Percentiles rank a stretch among this genome's conserved stretches.
Conservation (phyloP, 2,797 vertebrate genomes). For the Sylvilagus floridanus region DNA sequence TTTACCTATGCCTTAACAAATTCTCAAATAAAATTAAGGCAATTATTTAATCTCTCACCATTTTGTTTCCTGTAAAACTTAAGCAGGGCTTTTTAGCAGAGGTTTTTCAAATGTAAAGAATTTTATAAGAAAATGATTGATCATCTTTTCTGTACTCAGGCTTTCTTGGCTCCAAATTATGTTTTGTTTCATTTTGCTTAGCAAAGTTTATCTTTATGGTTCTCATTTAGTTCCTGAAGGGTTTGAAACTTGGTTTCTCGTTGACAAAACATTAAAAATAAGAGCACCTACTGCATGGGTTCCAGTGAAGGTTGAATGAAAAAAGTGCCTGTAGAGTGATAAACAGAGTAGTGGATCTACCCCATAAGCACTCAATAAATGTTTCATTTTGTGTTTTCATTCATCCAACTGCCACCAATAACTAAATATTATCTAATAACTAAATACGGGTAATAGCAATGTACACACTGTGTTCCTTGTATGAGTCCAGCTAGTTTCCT, state of each 20-base stretch:
- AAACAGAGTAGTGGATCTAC: background rate
- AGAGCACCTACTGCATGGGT: background rate
- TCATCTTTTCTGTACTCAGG: background rate
- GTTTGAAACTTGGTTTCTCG: background rate
- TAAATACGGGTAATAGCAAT: no score
- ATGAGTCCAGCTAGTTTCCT: background rate
- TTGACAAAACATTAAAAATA: background rate
- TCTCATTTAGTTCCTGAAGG: background rate
- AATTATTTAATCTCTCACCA: background rate
- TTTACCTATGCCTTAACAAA: background rate
- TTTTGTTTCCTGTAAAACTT: background rate
- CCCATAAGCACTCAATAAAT: background rate
- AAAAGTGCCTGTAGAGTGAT: background rate
- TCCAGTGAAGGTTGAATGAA: background rate
- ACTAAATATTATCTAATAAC: no score
- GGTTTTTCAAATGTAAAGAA: background rate
- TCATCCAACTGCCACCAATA: background rate
- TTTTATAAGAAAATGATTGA: background rate
- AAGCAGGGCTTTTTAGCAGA: background rate
- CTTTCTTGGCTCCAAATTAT: background rate
- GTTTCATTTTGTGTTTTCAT: background rate
- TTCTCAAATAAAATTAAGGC: constrained; percentile 8
- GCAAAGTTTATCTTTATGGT: background rate
- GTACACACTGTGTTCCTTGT: no score
- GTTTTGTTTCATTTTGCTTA: background rate